These are phyloP conservation scores for Drosophila navojoa DNA, from an alignment of 1,140 invertebrate genomes.

Conservation along the genomic window DNA sequence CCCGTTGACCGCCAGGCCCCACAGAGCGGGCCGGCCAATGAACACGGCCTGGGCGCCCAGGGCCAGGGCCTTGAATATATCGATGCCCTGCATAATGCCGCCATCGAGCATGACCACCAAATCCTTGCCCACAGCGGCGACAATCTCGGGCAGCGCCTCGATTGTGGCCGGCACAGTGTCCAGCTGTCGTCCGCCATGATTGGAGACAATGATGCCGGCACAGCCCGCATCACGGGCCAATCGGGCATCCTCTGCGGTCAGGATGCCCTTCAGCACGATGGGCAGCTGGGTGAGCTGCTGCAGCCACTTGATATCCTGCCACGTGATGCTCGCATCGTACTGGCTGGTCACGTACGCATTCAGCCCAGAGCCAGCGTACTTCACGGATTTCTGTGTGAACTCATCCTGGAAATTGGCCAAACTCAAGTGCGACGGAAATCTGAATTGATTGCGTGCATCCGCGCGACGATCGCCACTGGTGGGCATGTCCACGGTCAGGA, in stretches of 20 bases:
- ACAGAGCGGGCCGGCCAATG: slow-evolving; percentile 93
- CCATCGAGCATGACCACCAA: slow-evolving; percentile 96
- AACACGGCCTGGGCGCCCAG: slow-evolving; percentile 96
- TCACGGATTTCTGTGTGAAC: slow-evolving; percentile 85
- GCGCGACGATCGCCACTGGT: slow-evolving; percentile 91
- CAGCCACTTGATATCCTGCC: slow-evolving; percentile 94
- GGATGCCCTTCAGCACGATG: slow-evolving; percentile 94
- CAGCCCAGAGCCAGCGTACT: slow-evolving; percentile 87
- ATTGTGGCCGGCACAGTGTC: slow-evolving; percentile 94
- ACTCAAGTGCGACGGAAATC: slow-evolving; percentile 90
- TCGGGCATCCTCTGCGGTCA: slow-evolving; percentile 93
- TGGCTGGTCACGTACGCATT: slow-evolving; percentile 90
- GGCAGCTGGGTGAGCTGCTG: slow-evolving; percentile 91
- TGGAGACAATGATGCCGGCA: slow-evolving; percentile 93
- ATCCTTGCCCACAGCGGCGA: slow-evolving; percentile 89
- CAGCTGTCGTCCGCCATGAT: slow-evolving; percentile 95
- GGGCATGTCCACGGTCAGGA: slow-evolving; percentile 95
- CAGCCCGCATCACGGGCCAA: slow-evolving; percentile 90
- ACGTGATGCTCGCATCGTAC: slow-evolving; percentile 91
- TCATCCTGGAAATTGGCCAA: slow-evolving; percentile 89
- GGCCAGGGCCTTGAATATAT: slow-evolving; percentile 95
- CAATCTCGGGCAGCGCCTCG: slow-evolving; percentile 93
- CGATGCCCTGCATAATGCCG: slow-evolving; percentile 93
- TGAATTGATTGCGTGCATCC: slow-evolving; percentile 93
- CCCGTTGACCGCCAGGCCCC: slow-evolving; percentile 92